Evolutionary conservation across 1,140 invertebrate genomes (phyloP).

Genomic region (Berghia stephanieae): DNA sequence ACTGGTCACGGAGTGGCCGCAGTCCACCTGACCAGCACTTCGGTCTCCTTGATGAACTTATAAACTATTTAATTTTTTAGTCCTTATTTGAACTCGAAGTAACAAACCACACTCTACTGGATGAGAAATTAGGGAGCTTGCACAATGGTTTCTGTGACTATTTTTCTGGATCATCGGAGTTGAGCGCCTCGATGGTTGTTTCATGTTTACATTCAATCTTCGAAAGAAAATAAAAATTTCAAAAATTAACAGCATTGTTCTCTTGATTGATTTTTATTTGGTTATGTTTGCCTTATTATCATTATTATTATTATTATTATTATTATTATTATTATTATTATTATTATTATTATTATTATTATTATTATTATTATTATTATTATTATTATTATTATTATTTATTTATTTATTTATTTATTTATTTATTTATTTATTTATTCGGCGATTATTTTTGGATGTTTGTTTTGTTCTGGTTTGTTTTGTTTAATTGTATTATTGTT

Average conservation of each 20-base stretch:
- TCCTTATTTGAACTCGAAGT: too few species aligned
- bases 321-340: neutral
- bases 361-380: neutral
- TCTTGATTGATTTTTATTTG: neutral
- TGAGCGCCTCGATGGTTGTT: neutral
- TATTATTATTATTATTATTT: slow-evolving; percentile 1
- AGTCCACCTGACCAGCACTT: too few species aligned
- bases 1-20: too few species aligned
- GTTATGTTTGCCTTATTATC: neutral
- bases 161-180: neutral
- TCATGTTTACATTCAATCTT: neutral
- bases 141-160: neutral
- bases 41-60: too few species aligned
- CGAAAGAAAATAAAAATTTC: neutral
- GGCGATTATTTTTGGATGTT: neutral
- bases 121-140: neutral
- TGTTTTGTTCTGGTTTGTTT: too few species aligned
- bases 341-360: neutral
- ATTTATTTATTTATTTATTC: neutral
- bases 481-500: too few species aligned
- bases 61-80: too few species aligned
- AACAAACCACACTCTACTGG: too few species aligned
- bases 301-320: neutral
- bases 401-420: neutral
- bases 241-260: neutral